Conservation (phyloP, 2,113 vertebrate species). For the Cathartes aura region DNA sequence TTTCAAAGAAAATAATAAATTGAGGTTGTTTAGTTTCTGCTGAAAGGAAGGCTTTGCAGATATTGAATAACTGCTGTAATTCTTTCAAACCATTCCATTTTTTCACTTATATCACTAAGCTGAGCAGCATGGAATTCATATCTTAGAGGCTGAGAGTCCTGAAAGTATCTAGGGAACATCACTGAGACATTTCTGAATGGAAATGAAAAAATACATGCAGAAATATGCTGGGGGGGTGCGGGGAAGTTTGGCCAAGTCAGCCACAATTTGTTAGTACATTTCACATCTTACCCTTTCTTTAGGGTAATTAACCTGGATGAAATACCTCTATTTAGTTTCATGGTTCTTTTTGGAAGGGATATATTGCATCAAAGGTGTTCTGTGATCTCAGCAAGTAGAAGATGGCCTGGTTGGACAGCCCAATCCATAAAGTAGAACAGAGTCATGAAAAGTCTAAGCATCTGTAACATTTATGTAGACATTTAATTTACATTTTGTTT, state of each 20-base stretch:
- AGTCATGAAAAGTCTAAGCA: neutral
- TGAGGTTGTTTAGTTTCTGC: neutral
- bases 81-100: neutral
- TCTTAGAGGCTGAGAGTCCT: neutral
- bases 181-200: neutral
- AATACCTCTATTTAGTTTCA: neutral
- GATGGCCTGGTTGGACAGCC: neutral
- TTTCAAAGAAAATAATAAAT: neutral
- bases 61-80: neutral
- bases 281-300: neutral
- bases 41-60: neutral
- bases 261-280: neutral
- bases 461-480: fast-evolving
- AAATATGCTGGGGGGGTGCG: neutral
- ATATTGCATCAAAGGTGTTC: neutral
- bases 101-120: neutral
- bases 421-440: neutral
- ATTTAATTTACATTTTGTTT: neutral
- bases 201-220: neutral
- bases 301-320: neutral
- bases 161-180: neutral
- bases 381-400: neutral
- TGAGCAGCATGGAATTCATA: neutral
- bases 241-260: neutral
- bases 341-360: neutral